phyloP scores from a whole-genome alignment of 2,113 vertebrate genomes.

The Ageneiosus marmoratus region DNA sequence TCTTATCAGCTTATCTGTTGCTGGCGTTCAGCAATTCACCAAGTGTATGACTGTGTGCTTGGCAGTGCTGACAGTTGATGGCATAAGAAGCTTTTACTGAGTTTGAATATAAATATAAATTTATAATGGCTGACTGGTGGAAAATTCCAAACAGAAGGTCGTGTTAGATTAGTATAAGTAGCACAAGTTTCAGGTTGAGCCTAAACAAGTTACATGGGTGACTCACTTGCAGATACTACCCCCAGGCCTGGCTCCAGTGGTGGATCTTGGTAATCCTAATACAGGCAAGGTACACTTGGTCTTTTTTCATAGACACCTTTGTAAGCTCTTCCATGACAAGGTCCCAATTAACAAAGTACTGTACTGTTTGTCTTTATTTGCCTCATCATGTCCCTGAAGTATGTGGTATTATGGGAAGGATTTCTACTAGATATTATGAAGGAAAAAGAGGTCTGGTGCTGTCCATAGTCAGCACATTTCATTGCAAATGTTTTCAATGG shows the following conservation, averaged over 20 bases:
- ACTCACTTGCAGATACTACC: background rate
- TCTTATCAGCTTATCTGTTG: background rate
- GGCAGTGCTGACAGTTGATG: background rate
- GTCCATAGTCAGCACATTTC: too few species aligned
- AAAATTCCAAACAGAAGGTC: background rate
- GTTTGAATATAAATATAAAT: background rate
- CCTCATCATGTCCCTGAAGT: background rate
- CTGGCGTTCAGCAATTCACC: background rate
- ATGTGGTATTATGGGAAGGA: background rate
- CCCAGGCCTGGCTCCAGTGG: too few species aligned
- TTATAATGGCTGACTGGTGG: background rate
- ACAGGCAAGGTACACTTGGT: background rate
- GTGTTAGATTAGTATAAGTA: background rate
- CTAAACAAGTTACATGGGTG: background rate
- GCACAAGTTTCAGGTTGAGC: background rate
- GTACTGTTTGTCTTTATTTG: background rate
- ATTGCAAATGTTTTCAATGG: too few species aligned
- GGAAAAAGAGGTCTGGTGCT: too few species aligned
- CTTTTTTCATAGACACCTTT: background rate
- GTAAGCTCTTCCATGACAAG: background rate
- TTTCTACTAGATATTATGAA: too few species aligned
- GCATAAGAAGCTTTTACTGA: conserved; percentile 2
- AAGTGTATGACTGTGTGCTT: background rate
- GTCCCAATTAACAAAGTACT: background rate
- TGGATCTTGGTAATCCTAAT: background rate